Evolutionary conservation across 2,113 vertebrate species (phyloP), one percentile per base, ranked within the genome.

Genomic region (Centrocercus urophasianus): DNA sequence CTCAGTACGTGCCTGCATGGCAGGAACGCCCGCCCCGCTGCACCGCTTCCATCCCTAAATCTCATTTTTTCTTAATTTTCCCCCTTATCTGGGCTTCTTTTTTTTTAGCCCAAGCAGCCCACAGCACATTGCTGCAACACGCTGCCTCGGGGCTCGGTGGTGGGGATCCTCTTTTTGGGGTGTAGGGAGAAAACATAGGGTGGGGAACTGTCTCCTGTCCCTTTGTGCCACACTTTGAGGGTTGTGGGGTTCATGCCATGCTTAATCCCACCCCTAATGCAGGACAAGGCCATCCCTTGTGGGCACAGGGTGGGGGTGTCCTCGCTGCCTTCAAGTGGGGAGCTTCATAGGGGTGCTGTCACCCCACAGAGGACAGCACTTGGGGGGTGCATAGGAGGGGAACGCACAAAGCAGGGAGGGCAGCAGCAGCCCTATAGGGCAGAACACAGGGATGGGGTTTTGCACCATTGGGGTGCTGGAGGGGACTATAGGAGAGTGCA

Each of bases 111-210:
- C 4, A 11, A 13, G 34, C 28, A 43, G 34, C 36, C 12, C 24
- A 13, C 30, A 27, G 32, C 19, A 20, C 4, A 19, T 6, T 14
- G 30, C 21, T 13, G 13, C 8, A 13, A 14, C 13, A 9, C 52
- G 16, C 8, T 16, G 27, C 17, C 54, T 32, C 25, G 9, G 34
- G 60, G 60, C 34, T 24, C 4, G 60, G 30, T 6, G 56, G 30
- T 32, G 54, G 56, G 32, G 56, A n/a, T 59, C 56, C 30, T 30
- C 18, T 32, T 21, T 19, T 32, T 11, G 56, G 56, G 57, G 34
- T 54, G 12, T 5, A 1, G 48, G 57, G 57, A n/a, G 32, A 21
- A 4, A 34, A 11, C 0, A 1, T 36, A 3, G 71, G 13, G 22
- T 48, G 32, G 36, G 40, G 48, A 73, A 43, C 8, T 0, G 5